phyloP scores from a whole-genome alignment of 2,113 vertebrate genomes.

The Xenopus borealis region DNA sequence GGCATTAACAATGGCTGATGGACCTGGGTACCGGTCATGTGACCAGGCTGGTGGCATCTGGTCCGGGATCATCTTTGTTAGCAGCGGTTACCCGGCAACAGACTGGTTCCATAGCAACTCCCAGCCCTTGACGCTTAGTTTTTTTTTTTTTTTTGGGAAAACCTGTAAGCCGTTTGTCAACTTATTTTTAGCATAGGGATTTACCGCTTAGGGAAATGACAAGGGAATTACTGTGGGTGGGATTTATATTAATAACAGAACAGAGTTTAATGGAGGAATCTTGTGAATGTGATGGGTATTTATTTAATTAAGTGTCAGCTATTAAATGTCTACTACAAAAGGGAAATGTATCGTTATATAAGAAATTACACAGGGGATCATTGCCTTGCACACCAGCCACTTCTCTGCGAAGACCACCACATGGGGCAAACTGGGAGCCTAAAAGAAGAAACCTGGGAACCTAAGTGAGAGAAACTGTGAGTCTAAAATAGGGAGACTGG shows the following conservation, averaged over 20 bases:
- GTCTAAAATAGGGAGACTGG: too few species aligned
- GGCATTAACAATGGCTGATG: background rate
- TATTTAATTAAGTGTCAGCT: background rate
- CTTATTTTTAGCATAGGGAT: conserved; percentile 37
- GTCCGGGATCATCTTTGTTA: conserved; percentile 38
- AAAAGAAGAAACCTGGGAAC: too few species aligned
- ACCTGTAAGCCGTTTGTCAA: conserved; percentile 29
- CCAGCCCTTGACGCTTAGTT: conserved; percentile 9
- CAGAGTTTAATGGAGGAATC: too few species aligned
- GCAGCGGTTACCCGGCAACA: conserved; percentile 30
- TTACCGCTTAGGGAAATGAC: conserved; percentile 19
- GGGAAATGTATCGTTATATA: too few species aligned
- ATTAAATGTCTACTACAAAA: too few species aligned
- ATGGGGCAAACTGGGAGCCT: too few species aligned
- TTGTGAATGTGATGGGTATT: background rate
- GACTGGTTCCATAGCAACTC: conserved; percentile 35
- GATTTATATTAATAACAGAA: too few species aligned
- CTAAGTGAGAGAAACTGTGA: too few species aligned
- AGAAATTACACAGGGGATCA: too few species aligned
- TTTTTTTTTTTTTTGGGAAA: conserved; percentile 20
- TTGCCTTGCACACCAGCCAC: too few species aligned
- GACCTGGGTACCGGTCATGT: conserved; percentile 10
- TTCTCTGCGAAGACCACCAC: too few species aligned
- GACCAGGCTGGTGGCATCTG: conserved; percentile 29
- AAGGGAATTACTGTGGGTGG: background rate